Conservation (phyloP, 2,797 vertebrate genomes). For the Argya squamiceps region DNA sequence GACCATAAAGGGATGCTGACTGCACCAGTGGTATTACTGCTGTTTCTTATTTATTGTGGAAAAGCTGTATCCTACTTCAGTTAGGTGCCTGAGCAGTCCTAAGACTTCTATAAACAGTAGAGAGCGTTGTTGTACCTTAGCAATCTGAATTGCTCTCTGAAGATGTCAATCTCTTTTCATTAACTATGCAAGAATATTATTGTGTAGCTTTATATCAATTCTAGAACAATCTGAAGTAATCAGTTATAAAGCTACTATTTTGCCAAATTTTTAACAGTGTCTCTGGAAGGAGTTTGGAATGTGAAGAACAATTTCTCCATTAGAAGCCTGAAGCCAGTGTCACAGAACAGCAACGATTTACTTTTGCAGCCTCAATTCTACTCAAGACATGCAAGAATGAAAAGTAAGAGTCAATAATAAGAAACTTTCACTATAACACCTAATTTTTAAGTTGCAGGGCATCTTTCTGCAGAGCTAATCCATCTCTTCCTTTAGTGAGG, state of each 20-base stretch:
- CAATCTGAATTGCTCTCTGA: neutral
- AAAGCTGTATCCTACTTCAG: neutral
- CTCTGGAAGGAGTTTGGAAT: conserved; percentile 74
- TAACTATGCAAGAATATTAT: neutral
- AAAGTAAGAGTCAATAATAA: conserved; percentile 64
- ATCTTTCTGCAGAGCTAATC: neutral
- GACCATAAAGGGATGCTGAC: neutral
- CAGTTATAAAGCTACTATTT: conserved; percentile 16
- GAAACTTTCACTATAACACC: neutral
- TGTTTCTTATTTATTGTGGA: neutral
- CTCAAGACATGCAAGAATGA: conserved; percentile 69
- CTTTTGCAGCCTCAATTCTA: conserved; percentile 73
- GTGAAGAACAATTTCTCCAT: conserved; percentile 63
- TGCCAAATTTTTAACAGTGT: conserved; percentile 67
- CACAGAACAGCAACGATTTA: conserved; percentile 39
- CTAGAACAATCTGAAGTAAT: neutral
- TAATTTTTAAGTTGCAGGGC: neutral
- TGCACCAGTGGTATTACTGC: neutral
- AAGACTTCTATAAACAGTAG: neutral
- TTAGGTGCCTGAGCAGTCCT: neutral
- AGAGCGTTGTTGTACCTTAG: fast-evolving
- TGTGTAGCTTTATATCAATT: neutral
- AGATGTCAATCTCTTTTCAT: neutral
- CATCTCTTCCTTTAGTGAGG: neutral
- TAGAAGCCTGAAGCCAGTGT: conserved; percentile 46